Evolutionary conservation across 1,140 invertebrate genomes (phyloP).

Genomic region (Stenopsyche tienmushanensis): DNA sequence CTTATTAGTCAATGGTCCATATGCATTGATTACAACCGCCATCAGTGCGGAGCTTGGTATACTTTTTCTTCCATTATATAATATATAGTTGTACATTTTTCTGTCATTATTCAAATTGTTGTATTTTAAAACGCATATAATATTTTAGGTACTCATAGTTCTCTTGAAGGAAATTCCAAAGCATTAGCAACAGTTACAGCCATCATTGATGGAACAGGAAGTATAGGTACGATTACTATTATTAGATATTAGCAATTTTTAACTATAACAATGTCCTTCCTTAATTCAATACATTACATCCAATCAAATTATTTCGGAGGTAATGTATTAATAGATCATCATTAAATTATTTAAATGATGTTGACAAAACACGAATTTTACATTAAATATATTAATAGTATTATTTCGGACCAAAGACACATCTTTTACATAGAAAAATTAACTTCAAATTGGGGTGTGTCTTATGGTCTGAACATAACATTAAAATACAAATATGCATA

Average conservation of each 20-base stretch:
- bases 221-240: slow-evolving; percentile 68
- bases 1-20: slow-evolving; percentile 90
- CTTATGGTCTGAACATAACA: too few species aligned
- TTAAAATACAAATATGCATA: too few species aligned
- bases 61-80: not conserved
- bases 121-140: not conserved
- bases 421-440: too few species aligned
- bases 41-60: slow-evolving; percentile 91
- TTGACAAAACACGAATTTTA: too few species aligned
- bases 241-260: not conserved
- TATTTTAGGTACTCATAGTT: slow-evolving; percentile 67
- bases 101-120: not conserved
- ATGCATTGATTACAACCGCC: slow-evolving; percentile 93
- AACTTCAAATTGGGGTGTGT: too few species aligned
- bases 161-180: slow-evolving; percentile 79
- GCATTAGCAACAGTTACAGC: slow-evolving; percentile 94
- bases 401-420: too few species aligned
- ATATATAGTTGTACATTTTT: not conserved
- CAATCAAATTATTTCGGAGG: not conserved
- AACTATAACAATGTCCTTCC: too few species aligned
- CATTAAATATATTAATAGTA: too few species aligned
- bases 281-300: not conserved
- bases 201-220: slow-evolving; percentile 96
- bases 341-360: slow-evolving; percentile 7
- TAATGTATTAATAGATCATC: not conserved